Base-by-base conservation (phyloP, 2,888 invertebrate genomes). In the Anaspis maculata region DNA sequence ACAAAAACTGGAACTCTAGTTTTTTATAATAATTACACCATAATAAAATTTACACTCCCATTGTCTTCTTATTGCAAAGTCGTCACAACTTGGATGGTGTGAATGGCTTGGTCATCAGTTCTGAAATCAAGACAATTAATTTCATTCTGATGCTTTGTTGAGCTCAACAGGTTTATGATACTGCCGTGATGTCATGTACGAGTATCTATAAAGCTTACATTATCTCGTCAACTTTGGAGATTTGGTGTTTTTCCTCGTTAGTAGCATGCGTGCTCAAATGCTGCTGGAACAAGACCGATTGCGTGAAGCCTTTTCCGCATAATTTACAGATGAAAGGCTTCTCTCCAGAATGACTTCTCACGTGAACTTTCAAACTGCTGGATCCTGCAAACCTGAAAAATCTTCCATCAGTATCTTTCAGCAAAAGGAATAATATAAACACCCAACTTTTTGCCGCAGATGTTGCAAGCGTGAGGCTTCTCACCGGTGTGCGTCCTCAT, bases 401-500 rank as follows among this genome's bases (percentile, higher is more conserved):
- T 30, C 13, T 6, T 7, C 5, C 3, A 12, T 14, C 7, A 13
- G n/a, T 14, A 6, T 12, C 5, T 27, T 13, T 3, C 13, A 13
- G 13, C 13, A 27, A 25, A 10, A 4, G 5, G 4, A 27, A 27
- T 29, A 13, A 9, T 23, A 5, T 29, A 14, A 28, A 27, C 12
- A 46, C 52, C 49, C 47, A 65, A 24, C 66, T 62, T 57, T 51
- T 66, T 66, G 14, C 58, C 59, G 37, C 67, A 67, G 27, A 60
- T 41, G 13, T 50, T 52, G 34, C 67, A 67, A 27, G 46, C 48
- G 38, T 66, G 59, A 3, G 63, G 62, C 41, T 65, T 66, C 38
- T 61, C 62, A 1, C 65, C 66, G 3, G 64, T 66, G 36, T 66
- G 66, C 3, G 62, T 62, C 34, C 63, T 51, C 62, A 64, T 64